These are phyloP conservation scores for Diogma glabrata DNA, from an alignment of 2,888 invertebrate genomes.

Conservation along the genomic window DNA sequence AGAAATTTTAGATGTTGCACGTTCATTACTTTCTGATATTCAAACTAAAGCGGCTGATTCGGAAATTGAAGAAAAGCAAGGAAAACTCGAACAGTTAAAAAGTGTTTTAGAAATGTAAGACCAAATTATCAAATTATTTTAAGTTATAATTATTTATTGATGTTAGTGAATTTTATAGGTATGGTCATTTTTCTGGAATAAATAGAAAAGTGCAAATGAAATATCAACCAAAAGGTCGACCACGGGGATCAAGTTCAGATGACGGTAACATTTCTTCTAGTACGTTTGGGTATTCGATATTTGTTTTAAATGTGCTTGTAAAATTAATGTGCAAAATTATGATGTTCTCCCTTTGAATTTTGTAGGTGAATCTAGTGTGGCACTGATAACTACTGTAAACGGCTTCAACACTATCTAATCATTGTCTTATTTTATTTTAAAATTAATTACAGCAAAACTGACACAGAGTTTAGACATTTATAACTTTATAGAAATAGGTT, in stretches of 20 bases:
- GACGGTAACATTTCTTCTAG: slow-evolving; percentile 56
- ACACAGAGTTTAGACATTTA: no score
- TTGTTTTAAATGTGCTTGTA: no score
- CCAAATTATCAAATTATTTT: slow-evolving; percentile 9
- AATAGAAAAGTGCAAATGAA: slow-evolving; percentile 99
- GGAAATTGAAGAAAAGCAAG: slow-evolving; percentile 92
- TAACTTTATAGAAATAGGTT: no score
- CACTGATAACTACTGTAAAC: no score
- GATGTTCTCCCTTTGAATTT: no score
- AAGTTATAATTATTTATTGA: neutral
- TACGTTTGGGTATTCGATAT: no score
- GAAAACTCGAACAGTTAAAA: slow-evolving; percentile 93
- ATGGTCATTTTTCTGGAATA: slow-evolving; percentile 98
- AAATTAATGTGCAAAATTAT: no score
- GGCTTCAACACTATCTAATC: no score
- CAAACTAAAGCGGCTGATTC: slow-evolving; percentile 79
- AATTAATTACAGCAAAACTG: no score
- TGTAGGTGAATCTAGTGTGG: no score
- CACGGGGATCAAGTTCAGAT: slow-evolving; percentile 84
- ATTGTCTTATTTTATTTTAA: no score
- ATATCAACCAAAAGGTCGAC: slow-evolving; percentile 91
- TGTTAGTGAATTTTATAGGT: slow-evolving; percentile 46
- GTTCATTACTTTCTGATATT: slow-evolving; percentile 79
- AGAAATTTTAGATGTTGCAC: slow-evolving; percentile 93
- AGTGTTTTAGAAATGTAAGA: slow-evolving; percentile 97